Percentiles rank a stretch among this genome's conserved stretches.
phyloP scores from a whole-genome alignment of 2,113 vertebrate species.

The Eonycteris spelaea region DNA sequence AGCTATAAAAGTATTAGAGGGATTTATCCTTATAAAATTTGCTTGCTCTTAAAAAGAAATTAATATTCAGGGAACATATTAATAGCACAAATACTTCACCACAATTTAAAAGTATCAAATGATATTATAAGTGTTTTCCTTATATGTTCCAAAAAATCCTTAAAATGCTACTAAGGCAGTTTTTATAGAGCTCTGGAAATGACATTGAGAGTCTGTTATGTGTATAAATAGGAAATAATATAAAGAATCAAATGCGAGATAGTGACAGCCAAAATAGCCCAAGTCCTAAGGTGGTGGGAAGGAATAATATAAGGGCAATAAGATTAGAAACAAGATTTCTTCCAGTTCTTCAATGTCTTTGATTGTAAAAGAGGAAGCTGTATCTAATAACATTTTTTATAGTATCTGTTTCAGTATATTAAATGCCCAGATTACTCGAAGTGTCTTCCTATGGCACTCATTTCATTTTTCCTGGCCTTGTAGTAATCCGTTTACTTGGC shows the following conservation, averaged over 20 bases:
- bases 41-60: background rate
- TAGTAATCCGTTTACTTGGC: background rate
- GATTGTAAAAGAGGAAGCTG: background rate
- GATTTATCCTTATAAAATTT: background rate
- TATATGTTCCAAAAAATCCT: background rate
- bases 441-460: rapidly evolving
- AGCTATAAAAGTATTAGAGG: background rate
- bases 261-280: background rate
- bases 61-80: background rate
- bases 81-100: background rate
- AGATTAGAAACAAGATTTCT: background rate
- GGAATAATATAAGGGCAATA: background rate
- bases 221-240: background rate
- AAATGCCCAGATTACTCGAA: background rate
- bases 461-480: background rate
- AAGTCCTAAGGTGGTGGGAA: background rate
- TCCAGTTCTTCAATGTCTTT: background rate
- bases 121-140: background rate
- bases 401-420: background rate
- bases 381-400: background rate
- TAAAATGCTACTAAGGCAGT: background rate
- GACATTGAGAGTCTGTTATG: background rate
- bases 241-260: background rate
- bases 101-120: background rate
- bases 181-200: background rate